Evolutionary conservation across 1,140 invertebrate genomes (phyloP), one percentile per base, ranked within the genome.

Genomic region (Tetramorium alpestre): DNA sequence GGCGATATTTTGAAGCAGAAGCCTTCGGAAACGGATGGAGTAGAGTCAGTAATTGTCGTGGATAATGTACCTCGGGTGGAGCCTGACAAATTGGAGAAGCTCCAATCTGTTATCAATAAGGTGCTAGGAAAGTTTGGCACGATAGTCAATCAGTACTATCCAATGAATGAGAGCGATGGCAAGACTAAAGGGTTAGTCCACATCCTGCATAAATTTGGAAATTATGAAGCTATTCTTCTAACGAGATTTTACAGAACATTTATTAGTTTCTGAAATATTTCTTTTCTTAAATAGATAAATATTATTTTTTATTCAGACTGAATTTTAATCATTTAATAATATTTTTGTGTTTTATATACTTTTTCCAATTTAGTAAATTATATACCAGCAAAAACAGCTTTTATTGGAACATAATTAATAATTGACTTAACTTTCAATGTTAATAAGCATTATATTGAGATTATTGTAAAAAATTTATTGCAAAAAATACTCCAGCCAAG

Each of bases 61-160:
- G 99, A 99, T 95, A 98, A 99, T 82, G 97, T 99, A 67, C 99
- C 99, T 44, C 97, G 98, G 95, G 99, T 99, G 81, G 98, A 98
- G 67, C 97, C 98, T 16, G 98, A 99, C 75, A 96, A 98, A 64
- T 94, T 99, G 41, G 98, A 99, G 65, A 99, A 99, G 95, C 96
- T 99, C 25, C 98, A 99, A 93, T 97, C 97, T 89, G 98, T 99
- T 13, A 97, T 99, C 73, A 97, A 97, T 62, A 99, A 99, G 95
- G 96, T 99, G 4, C 99, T 99, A 94, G 97, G 97, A 28, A 98
- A 98, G 93, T 99, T 98, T 96, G 99, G 99, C 0, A 97, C 97
- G 72, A 98, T 99, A 90, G 97, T 98, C 1, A 99, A 98, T 93
- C 98, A 99, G 87, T 97, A 97, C 95, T 99, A 99, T 95, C 99